These are phyloP conservation scores for Spodoptera picta DNA, from an alignment of 2,888 invertebrate genomes.

Conservation along the genomic window DNA sequence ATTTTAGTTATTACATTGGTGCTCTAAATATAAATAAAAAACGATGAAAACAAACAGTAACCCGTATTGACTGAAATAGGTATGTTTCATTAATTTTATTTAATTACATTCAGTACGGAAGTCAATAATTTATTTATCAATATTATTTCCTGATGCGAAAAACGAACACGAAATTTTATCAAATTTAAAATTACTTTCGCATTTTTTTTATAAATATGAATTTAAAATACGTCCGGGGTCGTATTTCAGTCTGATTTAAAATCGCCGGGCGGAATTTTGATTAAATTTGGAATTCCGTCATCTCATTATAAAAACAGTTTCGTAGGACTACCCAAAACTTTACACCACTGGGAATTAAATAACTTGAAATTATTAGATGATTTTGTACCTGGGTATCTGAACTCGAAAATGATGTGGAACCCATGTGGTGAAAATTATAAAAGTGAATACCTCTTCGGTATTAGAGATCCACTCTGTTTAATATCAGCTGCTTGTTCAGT, in stretches of 20 bases:
- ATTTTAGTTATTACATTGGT: too few relatives aligned
- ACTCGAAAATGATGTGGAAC: too few relatives aligned
- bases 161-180: slow-evolving; percentile 15
- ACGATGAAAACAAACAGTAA: not conserved
- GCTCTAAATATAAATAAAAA: slow-evolving; percentile 4
- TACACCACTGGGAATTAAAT: too few relatives aligned
- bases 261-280: slow-evolving; percentile 47
- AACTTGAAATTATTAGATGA: too few relatives aligned
- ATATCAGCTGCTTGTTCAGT: too few relatives aligned
- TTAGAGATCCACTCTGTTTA: too few relatives aligned
- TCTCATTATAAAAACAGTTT: not conserved
- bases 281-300: slow-evolving; percentile 48
- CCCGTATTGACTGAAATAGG: not conserved
- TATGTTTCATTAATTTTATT: slow-evolving; percentile 20
- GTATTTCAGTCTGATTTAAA: slow-evolving; percentile 60
- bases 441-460: too few relatives aligned
- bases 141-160: slow-evolving; percentile 27
- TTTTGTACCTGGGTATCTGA: too few relatives aligned
- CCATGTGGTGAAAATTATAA: too few relatives aligned
- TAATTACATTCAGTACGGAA: slow-evolving; percentile 15
- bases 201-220: slow-evolving; percentile 50
- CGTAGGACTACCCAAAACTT: too few relatives aligned
- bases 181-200: slow-evolving; percentile 45
- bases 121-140: slow-evolving; percentile 45
- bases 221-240: slow-evolving; percentile 46